These are phyloP conservation scores for Protosalanx chinensis DNA, from an alignment of 2,797 vertebrate genomes.

Conservation along the genomic window DNA sequence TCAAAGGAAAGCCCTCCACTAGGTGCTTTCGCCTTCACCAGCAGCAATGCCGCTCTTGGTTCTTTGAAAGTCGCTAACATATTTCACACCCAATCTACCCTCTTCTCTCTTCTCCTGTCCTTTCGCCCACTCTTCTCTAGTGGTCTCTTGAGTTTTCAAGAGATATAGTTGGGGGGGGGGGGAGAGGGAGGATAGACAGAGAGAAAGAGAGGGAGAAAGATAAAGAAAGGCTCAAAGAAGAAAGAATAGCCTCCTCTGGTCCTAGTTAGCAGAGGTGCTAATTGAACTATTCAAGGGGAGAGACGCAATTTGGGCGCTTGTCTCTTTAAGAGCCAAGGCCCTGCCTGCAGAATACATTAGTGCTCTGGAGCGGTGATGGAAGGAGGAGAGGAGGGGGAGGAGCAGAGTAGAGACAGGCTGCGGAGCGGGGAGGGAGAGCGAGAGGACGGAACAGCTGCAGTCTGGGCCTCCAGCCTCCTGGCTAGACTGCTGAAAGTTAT, in stretches of 20 bases:
- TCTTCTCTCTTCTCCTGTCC: slow-evolving; percentile 27
- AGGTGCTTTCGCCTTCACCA: slow-evolving; percentile 48
- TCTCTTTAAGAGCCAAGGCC: slow-evolving; percentile 55
- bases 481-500: slow-evolving; percentile 82
- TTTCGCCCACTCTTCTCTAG: slow-evolving; percentile 27
- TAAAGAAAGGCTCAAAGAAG: slow-evolving; percentile 9
- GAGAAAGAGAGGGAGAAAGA: slow-evolving; percentile 13
- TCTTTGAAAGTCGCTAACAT: slow-evolving; percentile 55
- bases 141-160: slow-evolving; percentile 50
- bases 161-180: slow-evolving; percentile 6
- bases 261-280: slow-evolving; percentile 37
- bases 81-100: slow-evolving; percentile 58
- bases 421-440: slow-evolving; percentile 54
- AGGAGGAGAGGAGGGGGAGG: slow-evolving; percentile 24
- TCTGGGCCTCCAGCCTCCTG: slow-evolving; percentile 79
- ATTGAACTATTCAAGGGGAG: slow-evolving; percentile 40
- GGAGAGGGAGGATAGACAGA: neutral
- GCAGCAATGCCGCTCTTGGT: slow-evolving; percentile 43
- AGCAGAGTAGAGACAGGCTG: slow-evolving; percentile 30
- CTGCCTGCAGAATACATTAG: slow-evolving; percentile 67
- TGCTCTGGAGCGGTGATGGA: slow-evolving; percentile 49
- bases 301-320: slow-evolving; percentile 45
- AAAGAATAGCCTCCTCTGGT: slow-evolving; percentile 34
- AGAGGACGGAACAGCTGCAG: slow-evolving; percentile 76
- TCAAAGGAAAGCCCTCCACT: slow-evolving; percentile 59